Evolutionary conservation across 2,888 invertebrate genomes (phyloP), one percentile per base, ranked within the genome.

Genomic region (Rapana venosa): DNA sequence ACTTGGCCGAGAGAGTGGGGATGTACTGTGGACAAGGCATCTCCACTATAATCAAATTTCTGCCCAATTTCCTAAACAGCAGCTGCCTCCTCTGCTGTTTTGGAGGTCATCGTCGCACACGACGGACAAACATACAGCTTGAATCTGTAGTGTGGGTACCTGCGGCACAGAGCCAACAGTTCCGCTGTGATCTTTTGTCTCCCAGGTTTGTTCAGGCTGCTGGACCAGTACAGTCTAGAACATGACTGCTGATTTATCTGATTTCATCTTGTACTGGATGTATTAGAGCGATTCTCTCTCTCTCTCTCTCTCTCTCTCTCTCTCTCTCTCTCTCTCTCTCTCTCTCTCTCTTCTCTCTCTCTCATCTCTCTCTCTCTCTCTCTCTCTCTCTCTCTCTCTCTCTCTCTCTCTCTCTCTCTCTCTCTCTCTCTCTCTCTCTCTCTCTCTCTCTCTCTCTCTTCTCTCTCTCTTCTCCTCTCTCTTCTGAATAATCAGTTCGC

Each of bases 361-460:
- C n/a, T 32, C 32, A 26, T 35, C 36, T 36, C 47, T 35, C 36
- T 84, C 47, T 70, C 70, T 17, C 26, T 70, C 70, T 5, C 13
- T 70, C 26, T 20, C 17, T 70, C 13, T 70, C 26, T 70, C 22
- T 20, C 56, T 56, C 56, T 86, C 86, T 86, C 86, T 86, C 58
- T 58, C 86, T 86, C 86, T 86, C 86, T 86, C 86, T 86, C 86
- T 86, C 86, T 86, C 86, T 61, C 86, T 86, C 86, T 61, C 86
- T 58, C 86, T 86, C 86, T n/a, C 61, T 61, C 58, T 86, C 58
- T 58, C 86, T 58, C 58, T 58, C 58, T 58, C 86, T 58, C 86
- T 47, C 66, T 58, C 58, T 22, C n/a, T 86, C 61, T 8, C 61
- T 61, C 61, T 61, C 61, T 61, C 61, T 61, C 61, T 61, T 61